Evolutionary conservation across 92 coral and sea anemone genomes (phyloP).

Genomic region (Paragorgia papillata): DNA sequence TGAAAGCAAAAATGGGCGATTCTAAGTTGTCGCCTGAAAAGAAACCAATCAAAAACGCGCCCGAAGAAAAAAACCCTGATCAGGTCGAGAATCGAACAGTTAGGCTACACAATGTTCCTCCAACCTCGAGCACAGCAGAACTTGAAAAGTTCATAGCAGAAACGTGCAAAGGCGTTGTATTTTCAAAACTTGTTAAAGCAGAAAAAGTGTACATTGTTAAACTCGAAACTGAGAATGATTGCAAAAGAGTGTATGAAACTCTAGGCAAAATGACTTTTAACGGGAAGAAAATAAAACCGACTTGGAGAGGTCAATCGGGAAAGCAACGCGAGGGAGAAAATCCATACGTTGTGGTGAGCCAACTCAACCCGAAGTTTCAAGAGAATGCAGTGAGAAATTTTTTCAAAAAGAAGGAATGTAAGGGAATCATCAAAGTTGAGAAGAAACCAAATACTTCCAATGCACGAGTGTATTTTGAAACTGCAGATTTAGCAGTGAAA

Average conservation of each 20-base stretch:
- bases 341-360: constrained; percentile 14
- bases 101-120: neutral
- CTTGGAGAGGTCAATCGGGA: neutral
- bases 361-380: neutral
- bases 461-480: constrained; percentile 31
- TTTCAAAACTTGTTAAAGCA: neutral
- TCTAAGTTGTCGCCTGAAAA: too few species aligned
- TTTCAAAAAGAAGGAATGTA: constrained; percentile 4
- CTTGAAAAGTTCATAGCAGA: neutral
- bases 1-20: too few species aligned
- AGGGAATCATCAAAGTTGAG: constrained; percentile 1
- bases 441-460: neutral
- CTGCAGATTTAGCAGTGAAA: constrained; percentile 3
- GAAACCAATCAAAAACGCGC: too few species aligned
- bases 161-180: constrained; percentile 1
- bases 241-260: constrained; percentile 13
- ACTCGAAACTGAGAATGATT: neutral
- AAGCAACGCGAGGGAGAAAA: neutral
- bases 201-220: constrained; percentile 3
- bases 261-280: neutral
- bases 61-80: too few species aligned
- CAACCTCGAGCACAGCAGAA: neutral
- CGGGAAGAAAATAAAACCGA: neutral
- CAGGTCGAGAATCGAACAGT: too few species aligned
- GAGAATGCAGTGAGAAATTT: neutral